Evolutionary conservation across 37 sponge, comb jelly and placozoan species (phyloP).

Genomic region (Aphrocallistes beatrix): DNA sequence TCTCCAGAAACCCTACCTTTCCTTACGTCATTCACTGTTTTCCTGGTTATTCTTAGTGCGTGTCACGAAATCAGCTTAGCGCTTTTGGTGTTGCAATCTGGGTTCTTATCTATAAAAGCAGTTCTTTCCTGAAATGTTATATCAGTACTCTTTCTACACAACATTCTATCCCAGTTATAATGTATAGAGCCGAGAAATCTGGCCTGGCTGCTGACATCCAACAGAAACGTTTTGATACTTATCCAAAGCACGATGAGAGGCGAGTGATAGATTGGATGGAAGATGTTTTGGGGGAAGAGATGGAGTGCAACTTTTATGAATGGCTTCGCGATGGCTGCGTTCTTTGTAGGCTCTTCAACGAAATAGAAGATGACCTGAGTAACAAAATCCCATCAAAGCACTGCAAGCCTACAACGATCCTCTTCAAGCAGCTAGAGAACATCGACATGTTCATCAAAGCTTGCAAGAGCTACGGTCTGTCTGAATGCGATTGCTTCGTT

Average conservation of each 20-base stretch:
- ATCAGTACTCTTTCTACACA: too few relatives aligned
- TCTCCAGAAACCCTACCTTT: too few relatives aligned
- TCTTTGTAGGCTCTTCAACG: slow-evolving; percentile 1
- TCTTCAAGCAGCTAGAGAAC: slow-evolving; percentile 10
- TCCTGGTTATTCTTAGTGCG: too few relatives aligned
- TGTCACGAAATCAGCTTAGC: too few relatives aligned
- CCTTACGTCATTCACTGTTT: too few relatives aligned
- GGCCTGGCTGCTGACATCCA: neutral
- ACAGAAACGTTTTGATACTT: neutral
- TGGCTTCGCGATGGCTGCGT: neutral
- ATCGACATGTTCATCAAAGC: neutral
- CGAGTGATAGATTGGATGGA: neutral
- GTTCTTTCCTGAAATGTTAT: too few relatives aligned
- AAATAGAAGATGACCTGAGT: neutral
- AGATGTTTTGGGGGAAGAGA: neutral
- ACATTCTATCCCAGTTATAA: too few relatives aligned
- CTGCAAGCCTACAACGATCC: neutral
- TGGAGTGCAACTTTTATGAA: neutral
- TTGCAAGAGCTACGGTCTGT: neutral
- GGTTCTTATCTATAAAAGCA: too few relatives aligned
- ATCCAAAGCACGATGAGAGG: slow-evolving; percentile 4
- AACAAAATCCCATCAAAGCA: neutral
- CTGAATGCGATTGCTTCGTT: neutral
- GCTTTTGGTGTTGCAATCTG: too few relatives aligned
- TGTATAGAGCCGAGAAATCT: slow-evolving; percentile 12